Percentiles rank a stretch among this genome's conserved stretches.
Evolutionary conservation across 2,888 invertebrate genomes (phyloP).

Genomic region (Agonopterix alstromeriana): DNA sequence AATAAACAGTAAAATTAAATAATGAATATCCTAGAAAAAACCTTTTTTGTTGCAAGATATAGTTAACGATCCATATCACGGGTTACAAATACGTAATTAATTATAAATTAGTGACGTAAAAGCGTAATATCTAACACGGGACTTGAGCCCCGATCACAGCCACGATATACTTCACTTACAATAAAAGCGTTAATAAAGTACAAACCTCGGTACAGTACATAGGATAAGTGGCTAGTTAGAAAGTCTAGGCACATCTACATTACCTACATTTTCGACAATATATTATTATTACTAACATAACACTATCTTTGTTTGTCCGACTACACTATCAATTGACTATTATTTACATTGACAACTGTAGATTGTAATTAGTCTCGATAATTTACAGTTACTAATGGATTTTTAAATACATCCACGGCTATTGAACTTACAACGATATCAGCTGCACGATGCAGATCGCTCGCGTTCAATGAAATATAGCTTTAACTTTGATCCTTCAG

Average conservation of each 20-base stretch:
- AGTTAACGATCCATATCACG: too few species aligned
- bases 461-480: too few species aligned
- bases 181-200: conserved; percentile 63
- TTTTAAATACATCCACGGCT: conserved; percentile 14
- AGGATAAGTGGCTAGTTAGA: conserved; percentile 36
- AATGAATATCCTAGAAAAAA: too few species aligned
- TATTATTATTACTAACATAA: background rate
- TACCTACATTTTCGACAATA: conserved; percentile 6
- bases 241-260: conserved; percentile 46
- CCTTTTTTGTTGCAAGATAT: too few species aligned
- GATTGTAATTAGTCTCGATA: conserved; percentile 30
- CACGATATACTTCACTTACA: conserved; percentile 65
- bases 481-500: too few species aligned
- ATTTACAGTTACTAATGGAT: conserved; percentile 33
- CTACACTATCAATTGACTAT: conserved; percentile 59
- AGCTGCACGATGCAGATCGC: background rate
- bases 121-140: conserved; percentile 64
- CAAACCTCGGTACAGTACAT: conserved; percentile 26
- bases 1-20: background rate
- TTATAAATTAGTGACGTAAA: conserved; percentile 68
- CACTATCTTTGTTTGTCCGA: conserved; percentile 42
- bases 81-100: background rate
- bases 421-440: conserved; percentile 15
- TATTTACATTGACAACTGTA: conserved; percentile 50
- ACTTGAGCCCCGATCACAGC: conserved; percentile 65